These are phyloP conservation scores for Micoletzkya japonica DNA, from an alignment of 2,888 invertebrate genomes.

Conservation along the genomic window DNA sequence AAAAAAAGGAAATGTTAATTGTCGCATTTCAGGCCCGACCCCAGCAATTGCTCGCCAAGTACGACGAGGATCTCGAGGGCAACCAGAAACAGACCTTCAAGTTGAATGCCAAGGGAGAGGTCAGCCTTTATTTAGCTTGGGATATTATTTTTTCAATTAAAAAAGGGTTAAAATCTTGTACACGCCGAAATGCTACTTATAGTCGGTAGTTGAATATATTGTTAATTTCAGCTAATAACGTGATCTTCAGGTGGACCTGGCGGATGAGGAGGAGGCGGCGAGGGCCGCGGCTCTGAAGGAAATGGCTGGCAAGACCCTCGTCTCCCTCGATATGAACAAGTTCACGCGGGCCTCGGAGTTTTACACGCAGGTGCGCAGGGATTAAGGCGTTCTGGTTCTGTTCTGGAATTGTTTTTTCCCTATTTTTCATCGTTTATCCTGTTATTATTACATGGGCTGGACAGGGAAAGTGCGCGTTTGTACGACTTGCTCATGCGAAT, in stretches of 20 bases:
- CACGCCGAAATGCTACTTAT: neutral
- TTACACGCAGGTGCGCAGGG: conserved; percentile 73
- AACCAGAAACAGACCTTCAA: conserved; percentile 45
- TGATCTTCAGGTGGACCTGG: conserved; percentile 9
- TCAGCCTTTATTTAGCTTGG: conserved; percentile 33
- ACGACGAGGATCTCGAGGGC: conserved; percentile 88
- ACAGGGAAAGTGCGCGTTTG: neutral
- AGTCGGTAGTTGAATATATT: neutral
- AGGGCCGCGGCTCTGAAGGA: conserved; percentile 6
- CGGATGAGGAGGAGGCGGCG: conserved; percentile 21
- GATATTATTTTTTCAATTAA: neutral
- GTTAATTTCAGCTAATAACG: neutral
- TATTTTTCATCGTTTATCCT: neutral
- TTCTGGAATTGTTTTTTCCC: no score
- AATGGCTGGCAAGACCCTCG: conserved; percentile 65
- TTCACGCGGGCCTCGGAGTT: conserved; percentile 82
- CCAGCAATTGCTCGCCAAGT: conserved; percentile 77
- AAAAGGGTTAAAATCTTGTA: neutral
- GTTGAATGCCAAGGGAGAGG: conserved; percentile 51
- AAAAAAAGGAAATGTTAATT: neutral
- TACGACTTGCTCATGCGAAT: neutral
- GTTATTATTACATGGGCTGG: neutral
- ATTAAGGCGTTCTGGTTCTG: no score
- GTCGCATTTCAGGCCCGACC: conserved; percentile 52
- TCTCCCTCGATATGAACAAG: conserved; percentile 71